Conservation (phyloP, 1,140 invertebrate genomes). For the Danaus melanippus region DNA sequence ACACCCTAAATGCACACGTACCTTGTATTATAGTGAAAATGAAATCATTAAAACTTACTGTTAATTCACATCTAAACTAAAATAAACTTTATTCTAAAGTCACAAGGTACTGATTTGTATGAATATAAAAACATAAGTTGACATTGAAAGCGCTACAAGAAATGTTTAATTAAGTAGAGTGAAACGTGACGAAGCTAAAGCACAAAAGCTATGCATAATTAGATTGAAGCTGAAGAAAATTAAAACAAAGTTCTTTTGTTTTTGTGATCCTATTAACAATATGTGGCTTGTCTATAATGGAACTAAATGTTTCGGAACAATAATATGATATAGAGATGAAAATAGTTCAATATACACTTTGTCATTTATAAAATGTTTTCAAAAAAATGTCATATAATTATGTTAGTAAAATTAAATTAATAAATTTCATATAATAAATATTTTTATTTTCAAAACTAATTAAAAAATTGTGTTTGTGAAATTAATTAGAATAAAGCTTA, state of each 20-base stretch:
- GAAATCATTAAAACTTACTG: conserved; percentile 27
- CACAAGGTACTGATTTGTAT: conserved; percentile 15
- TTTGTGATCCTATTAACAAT: too few species aligned
- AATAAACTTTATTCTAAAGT: conserved; percentile 10
- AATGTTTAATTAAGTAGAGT: conserved; percentile 43
- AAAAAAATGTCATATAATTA: too few species aligned
- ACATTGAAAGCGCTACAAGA: conserved; percentile 32
- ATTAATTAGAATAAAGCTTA: too few species aligned
- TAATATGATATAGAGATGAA: too few species aligned
- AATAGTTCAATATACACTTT: too few species aligned
- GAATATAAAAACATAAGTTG: conserved; percentile 14
- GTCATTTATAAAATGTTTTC: too few species aligned
- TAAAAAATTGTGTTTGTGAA: too few species aligned
- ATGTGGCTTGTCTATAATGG: too few species aligned
- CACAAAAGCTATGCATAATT: conserved; percentile 27
- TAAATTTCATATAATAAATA: too few species aligned
- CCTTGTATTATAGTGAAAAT: conserved; percentile 19
- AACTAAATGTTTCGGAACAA: too few species aligned
- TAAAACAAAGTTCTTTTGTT: conserved; percentile 12
- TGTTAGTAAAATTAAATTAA: too few species aligned
- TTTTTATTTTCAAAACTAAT: too few species aligned
- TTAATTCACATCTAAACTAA: conserved; percentile 1
- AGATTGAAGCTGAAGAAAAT: conserved; percentile 25
- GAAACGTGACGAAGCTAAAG: conserved; percentile 34
- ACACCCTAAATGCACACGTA: conserved; percentile 17